Evolutionary conservation across 1,140 invertebrate species (phyloP).

Genomic region (Heliconius hermathena): DNA sequence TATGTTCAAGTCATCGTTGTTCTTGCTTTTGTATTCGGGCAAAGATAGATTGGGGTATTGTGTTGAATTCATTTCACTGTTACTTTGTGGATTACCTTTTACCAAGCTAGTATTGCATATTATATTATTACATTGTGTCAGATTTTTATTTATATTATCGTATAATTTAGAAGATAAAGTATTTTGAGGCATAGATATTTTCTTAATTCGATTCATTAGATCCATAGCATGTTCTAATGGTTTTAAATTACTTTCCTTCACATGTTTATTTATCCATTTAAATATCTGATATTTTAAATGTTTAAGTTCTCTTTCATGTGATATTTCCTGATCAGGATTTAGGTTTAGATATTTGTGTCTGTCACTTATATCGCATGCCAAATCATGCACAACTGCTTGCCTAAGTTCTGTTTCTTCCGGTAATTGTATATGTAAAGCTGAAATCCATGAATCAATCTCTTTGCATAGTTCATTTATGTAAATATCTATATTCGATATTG

Average conservation of each 20-base stretch:
- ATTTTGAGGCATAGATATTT: constrained; percentile 41
- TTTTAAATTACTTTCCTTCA: constrained; percentile 44
- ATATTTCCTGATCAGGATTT: constrained; percentile 42
- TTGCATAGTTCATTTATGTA: constrained; percentile 45
- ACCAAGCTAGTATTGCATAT: background rate
- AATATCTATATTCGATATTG: constrained; percentile 36
- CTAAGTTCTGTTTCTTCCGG: constrained; percentile 38
- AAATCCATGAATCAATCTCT: constrained; percentile 47
- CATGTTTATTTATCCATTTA: constrained; percentile 61
- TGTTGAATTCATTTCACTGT: background rate
- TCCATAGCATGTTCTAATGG: constrained; percentile 46
- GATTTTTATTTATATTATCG: background rate
- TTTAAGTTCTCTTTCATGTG: constrained; percentile 55
- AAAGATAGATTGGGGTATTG: background rate
- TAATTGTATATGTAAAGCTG: constrained; percentile 26
- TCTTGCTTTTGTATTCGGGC: background rate
- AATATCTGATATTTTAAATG: constrained; percentile 67
- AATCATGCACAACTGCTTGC: constrained; percentile 47
- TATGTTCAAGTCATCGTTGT: background rate
- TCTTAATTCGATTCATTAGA: constrained; percentile 50
- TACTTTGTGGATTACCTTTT: background rate
- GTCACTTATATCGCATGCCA: constrained; percentile 54
- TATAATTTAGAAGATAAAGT: background rate
- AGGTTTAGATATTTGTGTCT: constrained; percentile 60
- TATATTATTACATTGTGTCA: constrained; percentile 16